Base-by-base conservation (phyloP, 2,888 invertebrate genomes). In the Matsumyia berberina region DNA sequence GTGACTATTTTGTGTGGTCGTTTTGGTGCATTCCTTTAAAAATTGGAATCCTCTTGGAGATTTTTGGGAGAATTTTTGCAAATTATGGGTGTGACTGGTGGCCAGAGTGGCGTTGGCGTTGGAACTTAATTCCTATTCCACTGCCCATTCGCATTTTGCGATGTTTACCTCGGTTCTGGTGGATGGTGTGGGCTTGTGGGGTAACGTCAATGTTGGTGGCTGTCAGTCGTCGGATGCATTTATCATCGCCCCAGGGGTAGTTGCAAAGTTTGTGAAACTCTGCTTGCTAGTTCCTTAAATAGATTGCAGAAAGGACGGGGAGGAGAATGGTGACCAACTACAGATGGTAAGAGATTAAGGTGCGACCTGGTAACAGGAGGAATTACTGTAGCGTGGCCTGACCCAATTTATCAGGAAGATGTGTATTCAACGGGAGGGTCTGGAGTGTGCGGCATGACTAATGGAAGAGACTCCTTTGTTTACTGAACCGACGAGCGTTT, bases 21-120 rank as follows among this genome's bases (percentile, higher is more conserved):
- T 9, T 17, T 49, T 62, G 15, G 19, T 9, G 12, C 9, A 17
- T 42, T 62, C 15, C 12, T 35, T 31, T 57, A 11, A 58, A 70
- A 57, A 37, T 66, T 64, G 19, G 46, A 33, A 19, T 53, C 60
- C 33, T 31, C 53, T 62, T 64, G 7, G 51, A 12, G 9, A 15
- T 15, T 15, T 9, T 35, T 64, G 46, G 9, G 31, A 2, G 11
- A 46, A 49, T 31, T 31, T 12, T 33, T 37, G 49, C 15, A 19
- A 57, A 58, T 29, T 12, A 51, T 77, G 79, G 79, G 79, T 79
- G 79, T 79, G 79, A 57, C 73, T 42, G 5, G 24, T 24, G 24
- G 24, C 24, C 4, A 24, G n/a, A n/a, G 4, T 24, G 4, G 24
- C 24, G 24, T 24, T 49, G n/a, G 49, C 1, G 31, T 12, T 46